Conservation (phyloP, 2,888 invertebrate genomes). For the Drosophila pegasa region DNA sequence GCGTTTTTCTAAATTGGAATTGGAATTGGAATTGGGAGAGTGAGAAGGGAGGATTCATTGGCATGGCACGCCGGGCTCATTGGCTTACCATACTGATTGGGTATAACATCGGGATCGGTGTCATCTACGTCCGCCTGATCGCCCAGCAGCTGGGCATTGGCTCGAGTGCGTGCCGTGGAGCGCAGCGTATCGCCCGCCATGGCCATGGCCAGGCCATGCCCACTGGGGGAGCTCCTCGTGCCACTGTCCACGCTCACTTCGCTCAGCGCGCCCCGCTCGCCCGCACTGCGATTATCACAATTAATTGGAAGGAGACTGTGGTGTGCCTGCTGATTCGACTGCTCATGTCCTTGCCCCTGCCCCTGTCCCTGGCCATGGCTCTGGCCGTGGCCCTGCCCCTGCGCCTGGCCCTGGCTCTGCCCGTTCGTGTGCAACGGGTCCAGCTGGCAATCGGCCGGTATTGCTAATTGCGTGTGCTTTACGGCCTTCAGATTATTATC, state of each 20-base stretch:
- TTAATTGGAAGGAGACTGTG: slow-evolving; percentile 83
- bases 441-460: slow-evolving; percentile 85
- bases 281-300: slow-evolving; percentile 73
- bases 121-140: slow-evolving; percentile 86
- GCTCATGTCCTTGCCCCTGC: slow-evolving; percentile 52
- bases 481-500: slow-evolving; percentile 85
- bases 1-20: slow-evolving; percentile 82
- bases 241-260: slow-evolving; percentile 83
- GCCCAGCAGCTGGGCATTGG: slow-evolving; percentile 84
- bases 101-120: slow-evolving; percentile 94
- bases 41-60: background rate
- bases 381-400: slow-evolving; percentile 20
- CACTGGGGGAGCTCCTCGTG: slow-evolving; percentile 64
- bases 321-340: slow-evolving; percentile 82
- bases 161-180: slow-evolving; percentile 81
- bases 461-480: slow-evolving; percentile 85
- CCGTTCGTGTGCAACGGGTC: slow-evolving; percentile 82
- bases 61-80: no score
- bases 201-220: slow-evolving; percentile 40
- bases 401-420: slow-evolving; percentile 40
- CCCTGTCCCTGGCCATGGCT: background rate
- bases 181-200: slow-evolving; percentile 85
- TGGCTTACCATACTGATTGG: slow-evolving; percentile 93
- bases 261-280: slow-evolving; percentile 72
- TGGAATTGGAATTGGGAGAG: background rate